These are phyloP conservation scores for Camponotus vicinus DNA, from an alignment of 1,140 invertebrate species.

Conservation along the genomic window DNA sequence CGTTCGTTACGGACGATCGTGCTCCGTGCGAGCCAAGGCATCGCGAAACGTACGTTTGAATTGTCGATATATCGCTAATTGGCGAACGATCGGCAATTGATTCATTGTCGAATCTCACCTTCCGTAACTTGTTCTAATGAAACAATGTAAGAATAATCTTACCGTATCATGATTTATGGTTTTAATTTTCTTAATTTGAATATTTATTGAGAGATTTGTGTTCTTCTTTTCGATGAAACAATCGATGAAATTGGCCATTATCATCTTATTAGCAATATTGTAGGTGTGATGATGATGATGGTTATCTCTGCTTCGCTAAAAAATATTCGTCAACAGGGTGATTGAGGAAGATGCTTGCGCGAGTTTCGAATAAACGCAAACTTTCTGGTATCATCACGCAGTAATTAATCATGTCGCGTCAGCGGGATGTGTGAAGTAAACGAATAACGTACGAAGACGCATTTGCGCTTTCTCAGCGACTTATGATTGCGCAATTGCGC, in stretches of 20 bases:
- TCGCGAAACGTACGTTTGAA: constrained; percentile 26
- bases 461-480: constrained; percentile 47
- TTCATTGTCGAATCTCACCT: neutral
- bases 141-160: neutral
- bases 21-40: constrained; percentile 31
- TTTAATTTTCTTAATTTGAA: neutral
- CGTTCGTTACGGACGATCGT: constrained; percentile 47
- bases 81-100: neutral
- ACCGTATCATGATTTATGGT: neutral
- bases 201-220: neutral
- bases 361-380: neutral
- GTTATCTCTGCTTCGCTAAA: neutral
- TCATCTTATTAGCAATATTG: neutral
- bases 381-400: neutral
- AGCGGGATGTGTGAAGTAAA: constrained; percentile 25
- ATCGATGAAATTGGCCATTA: neutral
- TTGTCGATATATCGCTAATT: neutral
- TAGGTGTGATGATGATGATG: neutral
- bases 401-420: constrained; percentile 59
- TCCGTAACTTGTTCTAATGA: neutral
- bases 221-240: neutral
- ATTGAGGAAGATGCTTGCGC: neutral
- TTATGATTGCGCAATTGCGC: constrained; percentile 47
- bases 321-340: neutral
- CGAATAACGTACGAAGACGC: constrained; percentile 22